Evolutionary conservation across 2,888 invertebrate species (phyloP).

Genomic region (Dione vanillae): DNA sequence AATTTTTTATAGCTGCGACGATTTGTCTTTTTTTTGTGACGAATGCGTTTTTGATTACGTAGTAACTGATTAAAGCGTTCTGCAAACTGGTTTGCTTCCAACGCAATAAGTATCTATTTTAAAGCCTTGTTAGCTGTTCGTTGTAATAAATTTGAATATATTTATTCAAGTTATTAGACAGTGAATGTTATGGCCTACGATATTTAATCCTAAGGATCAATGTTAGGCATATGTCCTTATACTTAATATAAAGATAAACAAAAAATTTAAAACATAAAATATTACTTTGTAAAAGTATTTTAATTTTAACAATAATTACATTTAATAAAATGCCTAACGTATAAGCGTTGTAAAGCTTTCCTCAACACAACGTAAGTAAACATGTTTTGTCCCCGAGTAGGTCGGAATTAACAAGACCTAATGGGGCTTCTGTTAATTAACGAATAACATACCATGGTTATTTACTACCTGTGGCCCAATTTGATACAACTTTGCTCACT

Average conservation of each 20-base stretch:
- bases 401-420: slow-evolving; percentile 11
- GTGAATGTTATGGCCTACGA: neutral
- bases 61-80: slow-evolving; percentile 31
- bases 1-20: slow-evolving; percentile 18
- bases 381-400: slow-evolving; percentile 11
- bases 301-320: too few relatives aligned
- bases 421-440: slow-evolving; percentile 35
- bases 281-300: too few relatives aligned
- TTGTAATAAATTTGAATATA: slow-evolving; percentile 26
- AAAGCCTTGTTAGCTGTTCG: slow-evolving; percentile 18
- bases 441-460: slow-evolving; percentile 31
- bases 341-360: neutral
- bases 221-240: too few relatives aligned
- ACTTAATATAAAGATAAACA: too few relatives aligned
- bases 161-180: neutral
- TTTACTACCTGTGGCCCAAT: slow-evolving; percentile 35
- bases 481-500: slow-evolving; percentile 36
- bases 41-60: slow-evolving; percentile 30
- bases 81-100: slow-evolving; percentile 35
- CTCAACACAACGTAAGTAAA: slow-evolving; percentile 13
- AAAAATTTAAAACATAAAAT: too few relatives aligned
- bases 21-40: neutral
- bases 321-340: too few relatives aligned
- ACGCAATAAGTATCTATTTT: slow-evolving; percentile 28
- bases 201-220: neutral